Percentiles rank a stretch among this genome's conserved stretches.
Conservation (phyloP, 1,140 invertebrate species). For the Pomacea maculata region DNA sequence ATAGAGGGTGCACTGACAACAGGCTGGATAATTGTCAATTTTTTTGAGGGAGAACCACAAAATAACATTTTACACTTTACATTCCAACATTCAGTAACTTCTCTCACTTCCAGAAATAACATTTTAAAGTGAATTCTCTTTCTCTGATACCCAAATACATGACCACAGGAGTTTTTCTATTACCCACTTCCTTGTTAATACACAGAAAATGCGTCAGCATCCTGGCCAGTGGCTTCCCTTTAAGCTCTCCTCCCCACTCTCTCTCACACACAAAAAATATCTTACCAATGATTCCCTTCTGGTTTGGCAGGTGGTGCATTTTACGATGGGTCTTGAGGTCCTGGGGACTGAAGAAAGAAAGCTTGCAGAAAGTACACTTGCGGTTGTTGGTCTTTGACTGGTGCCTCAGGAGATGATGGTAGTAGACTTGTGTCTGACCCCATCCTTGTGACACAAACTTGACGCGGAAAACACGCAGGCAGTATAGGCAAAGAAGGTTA, state of each 20-base stretch:
- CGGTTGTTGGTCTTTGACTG: constrained; percentile 48
- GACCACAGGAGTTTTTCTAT: too few species aligned
- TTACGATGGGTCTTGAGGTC: constrained; percentile 57
- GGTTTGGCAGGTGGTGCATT: constrained; percentile 53
- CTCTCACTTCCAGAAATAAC: too few species aligned
- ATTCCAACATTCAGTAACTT: too few species aligned
- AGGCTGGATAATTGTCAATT: too few species aligned
- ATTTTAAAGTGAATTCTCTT: too few species aligned
- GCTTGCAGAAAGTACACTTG: constrained; percentile 57
- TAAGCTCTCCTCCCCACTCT: neutral
- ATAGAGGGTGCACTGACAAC: too few species aligned
- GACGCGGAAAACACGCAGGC: constrained; percentile 57
- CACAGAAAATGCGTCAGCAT: too few species aligned
- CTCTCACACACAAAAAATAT: too few species aligned
- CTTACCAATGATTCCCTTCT: constrained; percentile 49
- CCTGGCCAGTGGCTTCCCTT: neutral
- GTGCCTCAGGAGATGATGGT: constrained; percentile 61
- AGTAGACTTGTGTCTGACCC: constrained; percentile 61
- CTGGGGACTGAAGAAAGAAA: constrained; percentile 55
- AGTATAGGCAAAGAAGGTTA: constrained; percentile 60
- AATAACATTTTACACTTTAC: too few species aligned
- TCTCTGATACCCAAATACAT: too few species aligned
- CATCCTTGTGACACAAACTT: constrained; percentile 59
- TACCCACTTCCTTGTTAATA: too few species aligned
- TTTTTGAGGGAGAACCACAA: too few species aligned